Evolutionary conservation across 2,113 vertebrate species (phyloP), one percentile per base, ranked within the genome.

Genomic region (Ictalurus punctatus): DNA sequence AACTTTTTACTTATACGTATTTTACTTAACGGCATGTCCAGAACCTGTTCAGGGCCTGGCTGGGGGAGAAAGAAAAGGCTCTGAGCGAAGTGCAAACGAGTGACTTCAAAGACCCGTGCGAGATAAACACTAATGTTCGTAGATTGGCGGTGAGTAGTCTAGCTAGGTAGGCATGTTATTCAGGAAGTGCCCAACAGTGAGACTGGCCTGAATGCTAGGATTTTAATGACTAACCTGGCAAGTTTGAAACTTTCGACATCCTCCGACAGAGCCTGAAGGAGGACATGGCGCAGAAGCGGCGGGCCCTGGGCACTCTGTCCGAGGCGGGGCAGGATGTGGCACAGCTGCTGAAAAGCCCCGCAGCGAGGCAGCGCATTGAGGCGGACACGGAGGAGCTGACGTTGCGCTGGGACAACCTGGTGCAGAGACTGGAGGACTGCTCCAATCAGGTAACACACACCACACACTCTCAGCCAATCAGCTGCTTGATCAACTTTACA

Each of bases 351-450:
- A 96, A 91, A 88, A 95, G 94, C 87, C 65, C 92, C 0, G 95
- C 94, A 54, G 96, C 95, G 0, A 95, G 95, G 52, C 93, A 90
- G 63, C 95, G 94, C 92, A 97, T 99, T 0, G 96, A 96, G 82
- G 92, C 90, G 0, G 96, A 97, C 92, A 95, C 96, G 1, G 98
- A 99, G 88, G 96, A 97, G 52, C 93, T 99, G 88, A 96, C 97
- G 21, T 98, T 98, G 93, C 94, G 97, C 84, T 99, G 98, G 98
- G 97, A 99, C 94, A 96, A 95, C 91, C 94, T 99, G 93, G 98
- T 99, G 86, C 98, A 99, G 95, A 97, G 95, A 91, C 95, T 99
- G 63, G 98, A 99, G 91, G 98, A 99, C 93, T 97, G 94, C 91
- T 99, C 98, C 82, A 97, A 98, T 83, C 97, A 98, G 97, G 98